Percentiles rank a stretch among this genome's conserved stretches.
phyloP scores from a whole-genome alignment of 37 sponge, comb jelly and placozoan genomes.

The Agelas oroides region DNA sequence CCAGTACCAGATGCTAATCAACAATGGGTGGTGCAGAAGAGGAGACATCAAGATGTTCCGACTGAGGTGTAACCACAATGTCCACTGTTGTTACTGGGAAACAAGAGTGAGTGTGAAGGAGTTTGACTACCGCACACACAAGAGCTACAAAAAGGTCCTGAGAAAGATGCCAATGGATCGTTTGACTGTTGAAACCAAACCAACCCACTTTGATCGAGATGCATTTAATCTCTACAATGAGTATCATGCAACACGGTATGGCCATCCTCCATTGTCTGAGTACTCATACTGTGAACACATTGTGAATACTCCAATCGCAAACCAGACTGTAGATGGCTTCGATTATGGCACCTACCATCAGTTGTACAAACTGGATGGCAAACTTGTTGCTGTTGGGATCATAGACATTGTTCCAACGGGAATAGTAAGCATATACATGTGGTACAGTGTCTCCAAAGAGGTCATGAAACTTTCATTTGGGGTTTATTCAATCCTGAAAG shows the following conservation, averaged over 20 bases:
- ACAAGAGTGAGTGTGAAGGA: conserved; percentile 74
- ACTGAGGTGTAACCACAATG: conserved; percentile 65
- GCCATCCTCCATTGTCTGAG: conserved; percentile 71
- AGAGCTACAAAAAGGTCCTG: conserved; percentile 72
- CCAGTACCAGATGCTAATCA: conserved; percentile 84
- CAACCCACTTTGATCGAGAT: conserved; percentile 77
- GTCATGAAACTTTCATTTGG: conserved; percentile 87
- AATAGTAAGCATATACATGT: conserved; percentile 94
- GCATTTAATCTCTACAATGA: conserved; percentile 84
- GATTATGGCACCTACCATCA: conserved; percentile 91
- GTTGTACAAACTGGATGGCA: conserved; percentile 83
- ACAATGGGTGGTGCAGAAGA: conserved; percentile 92
- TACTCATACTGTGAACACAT: conserved; percentile 84
- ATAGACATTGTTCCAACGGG: conserved; percentile 91
- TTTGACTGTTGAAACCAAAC: conserved; percentile 53
- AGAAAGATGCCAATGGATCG: conserved; percentile 69
- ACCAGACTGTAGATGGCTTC: conserved; percentile 61
- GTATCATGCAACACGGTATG: conserved; percentile 80
- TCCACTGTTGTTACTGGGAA: conserved; percentile 85
- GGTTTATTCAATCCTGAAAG: conserved; percentile 90
- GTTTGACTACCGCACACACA: conserved; percentile 68
- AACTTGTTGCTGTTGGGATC: conserved; percentile 87
- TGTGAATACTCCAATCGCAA: conserved; percentile 71
- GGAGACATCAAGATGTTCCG: conserved; percentile 94
- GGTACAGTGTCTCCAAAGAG: conserved; percentile 82